Evolutionary conservation across 2,888 invertebrate genomes (phyloP), one percentile per base, ranked within the genome.

Genomic region (Acanthosepion lycidas): DNA sequence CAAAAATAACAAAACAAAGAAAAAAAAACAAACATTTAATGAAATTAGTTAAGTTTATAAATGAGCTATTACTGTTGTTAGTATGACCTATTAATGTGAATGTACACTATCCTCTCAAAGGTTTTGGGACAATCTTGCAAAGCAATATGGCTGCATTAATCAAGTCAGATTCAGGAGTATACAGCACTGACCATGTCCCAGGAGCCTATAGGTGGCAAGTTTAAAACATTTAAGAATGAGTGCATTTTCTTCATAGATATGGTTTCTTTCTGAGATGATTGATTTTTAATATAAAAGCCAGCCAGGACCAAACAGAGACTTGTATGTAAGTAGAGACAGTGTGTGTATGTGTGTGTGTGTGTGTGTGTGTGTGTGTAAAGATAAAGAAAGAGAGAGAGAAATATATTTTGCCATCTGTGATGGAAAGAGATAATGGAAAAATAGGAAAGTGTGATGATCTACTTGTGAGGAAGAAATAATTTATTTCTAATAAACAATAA

Each of bases 91-190:
- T 92, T 49, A 49, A 51, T 92, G 92, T 92, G 92, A 92, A 92
- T 92, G 48, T 92, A 92, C 92, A 92, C 92, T 92, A 92, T 92
- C 92, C 92, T 92, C 51, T 51, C 92, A 92, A 92, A 92, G 92
- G 92, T 92, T 92, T 92, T 92, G 92, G 48, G 49, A 92, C 92
- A 26, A 92, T 48, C 28, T 48, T 26, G 92, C 92, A 92, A 48
- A 20, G 48, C 28, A 92, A 92, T 48, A 42, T 92, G 92, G 49
- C 92, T 12, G 92, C 26, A 49, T 49, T 92, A n/a, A 92, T 49
- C 92, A 23, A n/a, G 78, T 78, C 78, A n/a, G 78, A 33, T n/a
- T n/a, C 78, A 78, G 15, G 78, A 78, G 5, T n/a, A 23, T 23
- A 20, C 55, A 55, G 78, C 78, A 78, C 78, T 78, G 78, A 78